Percentiles rank a stretch among this genome's conserved stretches.
Conservation (phyloP, 2,797 vertebrate genomes). For the Macropodus opercularis region DNA sequence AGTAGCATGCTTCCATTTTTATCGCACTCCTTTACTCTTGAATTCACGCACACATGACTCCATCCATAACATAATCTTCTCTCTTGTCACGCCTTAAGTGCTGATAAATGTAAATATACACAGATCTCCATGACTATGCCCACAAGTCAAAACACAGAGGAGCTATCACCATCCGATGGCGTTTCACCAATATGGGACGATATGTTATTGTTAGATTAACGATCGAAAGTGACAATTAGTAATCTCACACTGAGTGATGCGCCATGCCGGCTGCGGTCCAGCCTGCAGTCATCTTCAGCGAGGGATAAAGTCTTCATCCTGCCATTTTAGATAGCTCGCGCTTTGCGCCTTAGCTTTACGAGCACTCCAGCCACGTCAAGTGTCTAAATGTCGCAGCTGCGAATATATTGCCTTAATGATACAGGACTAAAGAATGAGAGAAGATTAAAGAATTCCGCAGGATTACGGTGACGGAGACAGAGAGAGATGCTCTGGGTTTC, state of each 20-base stretch:
- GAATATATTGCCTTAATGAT: slow-evolving; percentile 20
- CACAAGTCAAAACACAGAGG: slow-evolving; percentile 43
- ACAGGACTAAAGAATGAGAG: too few species aligned
- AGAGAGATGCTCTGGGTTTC: slow-evolving; percentile 57
- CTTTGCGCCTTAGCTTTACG: slow-evolving; percentile 21
- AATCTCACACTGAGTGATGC: slow-evolving; percentile 75
- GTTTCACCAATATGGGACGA: slow-evolving; percentile 24
- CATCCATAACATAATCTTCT: slow-evolving; percentile 28
- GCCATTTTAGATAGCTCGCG: slow-evolving; percentile 66
- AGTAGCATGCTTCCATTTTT: slow-evolving; percentile 37
- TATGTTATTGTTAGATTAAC: slow-evolving; percentile 71
- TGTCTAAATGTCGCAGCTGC: slow-evolving; percentile 40
- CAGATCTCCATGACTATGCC: not conserved
- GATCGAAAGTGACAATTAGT: slow-evolving; percentile 72
- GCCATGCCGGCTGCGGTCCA: slow-evolving; percentile 72
- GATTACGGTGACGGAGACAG: slow-evolving; percentile 60
- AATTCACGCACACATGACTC: slow-evolving; percentile 47
- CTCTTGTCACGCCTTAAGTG: not conserved
- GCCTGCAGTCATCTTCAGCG: slow-evolving; percentile 61
- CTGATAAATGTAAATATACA: not conserved
- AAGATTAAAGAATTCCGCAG: slow-evolving; percentile 59
- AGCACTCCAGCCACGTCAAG: not conserved
- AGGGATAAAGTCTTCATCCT: slow-evolving; percentile 64
- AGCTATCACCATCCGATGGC: slow-evolving; percentile 22
- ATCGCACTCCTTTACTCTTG: slow-evolving; percentile 39